phyloP scores from a whole-genome alignment of 2,888 invertebrate species.

The Apeira syringaria region DNA sequence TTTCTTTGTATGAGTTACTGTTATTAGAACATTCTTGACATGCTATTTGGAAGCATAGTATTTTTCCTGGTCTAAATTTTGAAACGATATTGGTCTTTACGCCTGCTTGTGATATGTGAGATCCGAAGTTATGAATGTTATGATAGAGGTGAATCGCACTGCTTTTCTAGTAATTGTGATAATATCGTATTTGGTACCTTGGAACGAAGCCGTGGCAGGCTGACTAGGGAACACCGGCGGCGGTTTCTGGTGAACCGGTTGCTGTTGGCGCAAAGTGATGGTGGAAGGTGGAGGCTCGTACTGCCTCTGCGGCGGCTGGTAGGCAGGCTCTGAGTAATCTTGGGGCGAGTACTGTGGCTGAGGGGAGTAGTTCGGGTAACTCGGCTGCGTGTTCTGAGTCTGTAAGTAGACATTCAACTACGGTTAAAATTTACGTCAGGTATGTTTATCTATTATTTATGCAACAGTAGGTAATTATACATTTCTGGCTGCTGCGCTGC shows the following conservation, averaged over 20 bases:
- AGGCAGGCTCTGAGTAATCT: conserved; percentile 61
- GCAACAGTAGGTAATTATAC: too few relatives aligned
- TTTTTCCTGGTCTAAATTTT: too few relatives aligned
- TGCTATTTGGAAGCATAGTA: neutral
- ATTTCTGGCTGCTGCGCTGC: too few relatives aligned
- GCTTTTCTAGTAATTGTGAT: too few relatives aligned
- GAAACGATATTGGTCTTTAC: too few relatives aligned
- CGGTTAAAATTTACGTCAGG: too few relatives aligned
- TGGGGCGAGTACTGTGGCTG: conserved; percentile 49
- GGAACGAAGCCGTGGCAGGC: conserved; percentile 89
- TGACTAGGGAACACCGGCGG: conserved; percentile 90
- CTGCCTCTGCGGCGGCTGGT: conserved; percentile 83
- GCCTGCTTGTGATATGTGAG: too few relatives aligned
- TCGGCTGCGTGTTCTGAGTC: conserved; percentile 36
- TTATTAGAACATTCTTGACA: conserved; percentile 7
- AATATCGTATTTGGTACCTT: conserved; percentile 73
- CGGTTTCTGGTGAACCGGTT: conserved; percentile 90
- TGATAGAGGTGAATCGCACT: too few relatives aligned
- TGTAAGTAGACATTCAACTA: conserved; percentile 5
- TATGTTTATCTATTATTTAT: too few relatives aligned
- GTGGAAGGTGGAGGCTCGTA: conserved; percentile 87
- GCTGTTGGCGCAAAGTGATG: conserved; percentile 88
- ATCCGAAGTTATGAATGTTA: too few relatives aligned
- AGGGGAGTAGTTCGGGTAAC: conserved; percentile 37
- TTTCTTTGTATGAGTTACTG: conserved; percentile 8